phyloP scores from a whole-genome alignment of 1,140 invertebrate species.

The Monochamus saltuarius region DNA sequence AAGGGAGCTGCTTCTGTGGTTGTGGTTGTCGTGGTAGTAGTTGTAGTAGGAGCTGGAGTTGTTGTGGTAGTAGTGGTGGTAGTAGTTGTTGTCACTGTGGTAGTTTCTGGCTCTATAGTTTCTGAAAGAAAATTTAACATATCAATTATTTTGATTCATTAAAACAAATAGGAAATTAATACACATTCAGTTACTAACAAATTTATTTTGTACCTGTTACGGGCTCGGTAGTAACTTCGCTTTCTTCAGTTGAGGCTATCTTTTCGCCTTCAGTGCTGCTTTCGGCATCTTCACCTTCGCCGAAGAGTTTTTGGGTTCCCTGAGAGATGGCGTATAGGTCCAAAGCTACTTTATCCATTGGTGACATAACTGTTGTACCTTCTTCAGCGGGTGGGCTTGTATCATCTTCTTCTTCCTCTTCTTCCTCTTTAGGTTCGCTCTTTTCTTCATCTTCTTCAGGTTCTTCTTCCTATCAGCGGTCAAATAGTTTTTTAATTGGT shows the following conservation, averaged over 20 bases:
- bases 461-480: neutral
- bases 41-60: conserved; percentile 57
- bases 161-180: too few species aligned
- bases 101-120: conserved; percentile 53
- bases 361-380: conserved; percentile 63
- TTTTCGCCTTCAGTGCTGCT: conserved; percentile 34
- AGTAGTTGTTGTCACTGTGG: conserved; percentile 57
- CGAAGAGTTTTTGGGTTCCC: conserved; percentile 72
- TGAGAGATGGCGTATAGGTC: conserved; percentile 76
- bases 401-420: conserved; percentile 44
- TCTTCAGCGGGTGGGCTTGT: conserved; percentile 19
- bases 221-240: conserved; percentile 44
- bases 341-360: conserved; percentile 78
- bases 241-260: conserved; percentile 38
- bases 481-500: neutral
- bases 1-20: conserved; percentile 43
- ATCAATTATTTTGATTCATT: conserved; percentile 50
- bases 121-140: neutral
- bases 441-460: conserved; percentile 48
- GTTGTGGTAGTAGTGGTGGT: conserved; percentile 56
- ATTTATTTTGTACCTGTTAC: conserved; percentile 38
- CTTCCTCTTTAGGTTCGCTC: conserved; percentile 51
- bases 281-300: conserved; percentile 51
- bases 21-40: conserved; percentile 46
- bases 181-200: neutral